A percentile compares a stretch with the other conserved stretches of the same genome.
These are phyloP conservation scores for Orestias chungarensis DNA, from an alignment of 2,797 vertebrate genomes.

Conservation along the genomic window DNA sequence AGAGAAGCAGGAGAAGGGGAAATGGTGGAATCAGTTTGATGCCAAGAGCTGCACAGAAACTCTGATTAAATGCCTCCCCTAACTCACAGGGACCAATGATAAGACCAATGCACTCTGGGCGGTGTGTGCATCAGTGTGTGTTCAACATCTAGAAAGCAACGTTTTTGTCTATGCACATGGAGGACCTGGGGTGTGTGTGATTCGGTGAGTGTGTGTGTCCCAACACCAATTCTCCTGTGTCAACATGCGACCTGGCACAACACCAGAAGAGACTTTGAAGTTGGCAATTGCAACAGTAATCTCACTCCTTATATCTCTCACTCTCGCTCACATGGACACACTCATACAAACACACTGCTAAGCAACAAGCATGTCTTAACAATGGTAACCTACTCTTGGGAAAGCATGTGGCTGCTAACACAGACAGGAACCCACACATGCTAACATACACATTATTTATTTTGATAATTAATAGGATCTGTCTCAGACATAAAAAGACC, in stretches of 20 bases:
- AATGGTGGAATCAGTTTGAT: conserved; percentile 59
- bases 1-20: conserved; percentile 12
- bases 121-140: conserved; percentile 37
- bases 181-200: conserved; percentile 8
- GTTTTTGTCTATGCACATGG: conserved; percentile 49
- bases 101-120: conserved; percentile 66
- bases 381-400: conserved; percentile 61
- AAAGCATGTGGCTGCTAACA: conserved; percentile 46
- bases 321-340: conserved; percentile 2
- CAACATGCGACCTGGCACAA: conserved; percentile 76
- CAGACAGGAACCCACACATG: not conserved
- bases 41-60: conserved; percentile 68
- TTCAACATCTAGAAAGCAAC: conserved; percentile 41
- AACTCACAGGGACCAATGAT: conserved; percentile 71
- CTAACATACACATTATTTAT: conserved; percentile 4
- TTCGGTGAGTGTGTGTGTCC: conserved; percentile 33
- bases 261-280: conserved; percentile 77
- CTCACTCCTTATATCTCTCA: conserved; percentile 37
- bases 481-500: conserved; percentile 8
- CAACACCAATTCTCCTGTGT: conserved; percentile 70
- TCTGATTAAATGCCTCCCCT: conserved; percentile 73
- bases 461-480: conserved; percentile 20
- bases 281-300: conserved; percentile 71
- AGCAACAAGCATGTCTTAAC: conserved; percentile 66
- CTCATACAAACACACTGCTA: conserved; percentile 22